Evolutionary conservation across 2,797 vertebrate genomes (phyloP).

Genomic region (Rhabdophis nuchalis): DNA sequence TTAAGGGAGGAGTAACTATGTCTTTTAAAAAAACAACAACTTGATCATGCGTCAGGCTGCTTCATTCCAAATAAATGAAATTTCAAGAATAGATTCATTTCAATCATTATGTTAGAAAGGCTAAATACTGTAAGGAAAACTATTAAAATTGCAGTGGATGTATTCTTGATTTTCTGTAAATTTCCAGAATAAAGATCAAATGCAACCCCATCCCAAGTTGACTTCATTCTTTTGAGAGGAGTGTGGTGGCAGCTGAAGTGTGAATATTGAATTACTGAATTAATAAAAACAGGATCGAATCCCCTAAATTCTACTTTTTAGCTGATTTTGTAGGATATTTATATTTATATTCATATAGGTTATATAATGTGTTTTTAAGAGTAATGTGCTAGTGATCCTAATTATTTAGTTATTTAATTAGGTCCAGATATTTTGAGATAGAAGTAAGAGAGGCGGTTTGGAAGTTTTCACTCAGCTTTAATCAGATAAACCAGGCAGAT

Average conservation of each 20-base stretch:
- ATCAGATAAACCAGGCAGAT: slow-evolving; percentile 37
- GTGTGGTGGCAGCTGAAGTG: background rate
- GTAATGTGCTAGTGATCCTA: background rate
- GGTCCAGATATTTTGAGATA: background rate
- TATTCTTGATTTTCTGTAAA: background rate
- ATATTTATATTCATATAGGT: background rate
- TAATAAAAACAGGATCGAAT: background rate
- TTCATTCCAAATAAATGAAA: background rate
- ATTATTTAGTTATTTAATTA: background rate
- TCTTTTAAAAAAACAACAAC: background rate
- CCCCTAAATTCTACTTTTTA: background rate
- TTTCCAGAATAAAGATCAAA: background rate
- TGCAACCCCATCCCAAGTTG: background rate
- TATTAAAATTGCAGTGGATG: background rate
- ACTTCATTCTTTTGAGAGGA: background rate
- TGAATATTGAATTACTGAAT: background rate
- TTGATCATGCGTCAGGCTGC: background rate
- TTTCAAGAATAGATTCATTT: background rate
- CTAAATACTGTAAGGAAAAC: no score
- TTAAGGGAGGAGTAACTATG: background rate
- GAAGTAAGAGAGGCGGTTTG: slow-evolving; percentile 10
- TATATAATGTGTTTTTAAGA: background rate
- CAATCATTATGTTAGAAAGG: background rate
- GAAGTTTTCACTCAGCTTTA: background rate
- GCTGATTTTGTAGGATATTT: background rate